These are phyloP conservation scores for Coilia nasus DNA, from an alignment of 2,797 vertebrate genomes.

Conservation along the genomic window DNA sequence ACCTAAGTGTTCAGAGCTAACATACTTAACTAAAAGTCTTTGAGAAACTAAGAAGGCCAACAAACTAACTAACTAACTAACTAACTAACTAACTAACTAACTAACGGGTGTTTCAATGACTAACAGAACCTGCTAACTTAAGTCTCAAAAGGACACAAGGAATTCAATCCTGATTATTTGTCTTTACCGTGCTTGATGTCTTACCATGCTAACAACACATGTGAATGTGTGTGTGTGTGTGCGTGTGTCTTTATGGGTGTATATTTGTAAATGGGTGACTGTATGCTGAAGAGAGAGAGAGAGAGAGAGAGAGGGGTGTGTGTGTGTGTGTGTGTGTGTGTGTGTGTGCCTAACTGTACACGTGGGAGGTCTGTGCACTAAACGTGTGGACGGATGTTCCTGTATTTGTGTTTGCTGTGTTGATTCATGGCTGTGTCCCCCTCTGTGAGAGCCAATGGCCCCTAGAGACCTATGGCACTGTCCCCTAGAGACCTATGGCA, in stretches of 20 bases:
- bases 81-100: neutral
- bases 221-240: neutral
- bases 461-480: no score
- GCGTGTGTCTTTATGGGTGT: neutral
- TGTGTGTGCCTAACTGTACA: neutral
- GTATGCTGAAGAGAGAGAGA: neutral
- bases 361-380: conserved; percentile 34
- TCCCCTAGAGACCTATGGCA: no score
- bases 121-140: neutral
- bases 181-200: conserved; percentile 41
- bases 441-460: neutral
- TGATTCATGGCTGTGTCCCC: neutral
- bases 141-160: conserved; percentile 1
- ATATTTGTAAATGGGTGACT: neutral
- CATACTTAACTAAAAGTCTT: no score
- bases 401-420: neutral
- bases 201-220: conserved; percentile 26
- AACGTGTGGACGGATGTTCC: conserved; percentile 9
- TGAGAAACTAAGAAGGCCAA: no score
- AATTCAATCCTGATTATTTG: conserved; percentile 46
- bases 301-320: neutral
- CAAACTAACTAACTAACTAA: no score
- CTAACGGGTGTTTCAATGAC: neutral
- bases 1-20: neutral
- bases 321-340: neutral